A percentile compares a stretch with the other conserved stretches of the same genome.
phyloP scores from a whole-genome alignment of 1,140 invertebrate species.

The Arctopsyche grandis region DNA sequence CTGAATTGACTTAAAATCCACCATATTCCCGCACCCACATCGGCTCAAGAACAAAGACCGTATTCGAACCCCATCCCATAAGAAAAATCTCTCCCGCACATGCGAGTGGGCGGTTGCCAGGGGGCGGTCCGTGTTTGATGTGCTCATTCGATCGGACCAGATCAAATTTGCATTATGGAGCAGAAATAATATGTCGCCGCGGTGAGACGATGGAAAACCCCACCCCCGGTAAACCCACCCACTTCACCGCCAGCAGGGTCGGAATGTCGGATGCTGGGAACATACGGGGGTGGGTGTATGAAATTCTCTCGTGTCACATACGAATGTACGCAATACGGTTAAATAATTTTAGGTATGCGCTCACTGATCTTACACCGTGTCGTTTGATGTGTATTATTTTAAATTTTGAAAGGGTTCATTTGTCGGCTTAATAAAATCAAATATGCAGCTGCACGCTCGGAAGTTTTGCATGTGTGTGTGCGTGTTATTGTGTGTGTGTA shows the following conservation, averaged over 20 bases:
- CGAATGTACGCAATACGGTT: slow-evolving; percentile 13
- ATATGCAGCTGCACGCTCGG: too few species aligned
- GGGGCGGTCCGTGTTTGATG: slow-evolving; percentile 14
- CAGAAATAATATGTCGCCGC: slow-evolving; percentile 42
- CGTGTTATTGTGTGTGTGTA: too few species aligned
- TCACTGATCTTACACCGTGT: neutral
- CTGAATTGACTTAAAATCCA: slow-evolving; percentile 44
- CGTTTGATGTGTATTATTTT: neutral
- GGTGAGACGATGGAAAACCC: neutral
- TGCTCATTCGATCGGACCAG: slow-evolving; percentile 41
- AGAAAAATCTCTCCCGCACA: neutral
- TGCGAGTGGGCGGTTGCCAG: neutral
- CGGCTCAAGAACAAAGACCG: slow-evolving; percentile 17
- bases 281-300: neutral
- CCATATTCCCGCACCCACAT: neutral
- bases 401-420: too few species aligned
- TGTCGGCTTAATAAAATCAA: too few species aligned
- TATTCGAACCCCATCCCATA: too few species aligned
- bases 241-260: too few species aligned
- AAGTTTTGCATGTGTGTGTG: too few species aligned
- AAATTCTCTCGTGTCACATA: neutral
- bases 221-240: too few species aligned
- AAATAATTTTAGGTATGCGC: neutral
- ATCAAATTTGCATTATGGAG: slow-evolving; percentile 51
- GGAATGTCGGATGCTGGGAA: neutral